Conservation (phyloP, 1,140 invertebrate genomes). For the Lethrus apterus region DNA sequence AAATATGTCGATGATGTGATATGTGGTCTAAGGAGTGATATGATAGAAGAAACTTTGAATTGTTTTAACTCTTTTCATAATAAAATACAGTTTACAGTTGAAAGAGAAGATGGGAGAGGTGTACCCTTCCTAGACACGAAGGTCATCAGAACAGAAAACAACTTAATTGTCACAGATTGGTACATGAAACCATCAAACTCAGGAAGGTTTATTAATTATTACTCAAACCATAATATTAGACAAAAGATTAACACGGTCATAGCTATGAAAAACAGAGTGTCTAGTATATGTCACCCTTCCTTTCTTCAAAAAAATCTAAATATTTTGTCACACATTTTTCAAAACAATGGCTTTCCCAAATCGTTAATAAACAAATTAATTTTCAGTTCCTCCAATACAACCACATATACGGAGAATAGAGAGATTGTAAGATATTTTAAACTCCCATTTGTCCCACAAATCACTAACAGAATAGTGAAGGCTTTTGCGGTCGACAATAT, state of each 20-base stretch:
- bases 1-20: constrained; percentile 3
- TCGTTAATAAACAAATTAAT: too few relatives aligned
- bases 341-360: constrained; percentile 1
- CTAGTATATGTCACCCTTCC: background rate
- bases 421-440: too few relatives aligned
- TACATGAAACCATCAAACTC: constrained; percentile 4
- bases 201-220: constrained; percentile 3
- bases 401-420: too few relatives aligned
- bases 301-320: constrained; percentile 1
- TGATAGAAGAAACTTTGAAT: background rate
- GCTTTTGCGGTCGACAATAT: too few relatives aligned
- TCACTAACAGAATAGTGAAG: too few relatives aligned
- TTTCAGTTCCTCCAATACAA: too few relatives aligned
- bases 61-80: constrained; percentile 2
- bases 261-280: constrained; percentile 1
- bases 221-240: constrained; percentile 1
- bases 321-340: background rate
- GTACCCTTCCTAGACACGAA: constrained; percentile 1
- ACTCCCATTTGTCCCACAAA: too few relatives aligned
- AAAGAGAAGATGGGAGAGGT: background rate
- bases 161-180: constrained; percentile 1
- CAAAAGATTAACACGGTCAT: constrained; percentile 6
- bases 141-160: background rate
- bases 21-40: background rate
- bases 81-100: constrained; percentile 4